These are phyloP conservation scores for Leucoraja erinaceus DNA, from an alignment of 2,113 vertebrate species.

Conservation along the genomic window DNA sequence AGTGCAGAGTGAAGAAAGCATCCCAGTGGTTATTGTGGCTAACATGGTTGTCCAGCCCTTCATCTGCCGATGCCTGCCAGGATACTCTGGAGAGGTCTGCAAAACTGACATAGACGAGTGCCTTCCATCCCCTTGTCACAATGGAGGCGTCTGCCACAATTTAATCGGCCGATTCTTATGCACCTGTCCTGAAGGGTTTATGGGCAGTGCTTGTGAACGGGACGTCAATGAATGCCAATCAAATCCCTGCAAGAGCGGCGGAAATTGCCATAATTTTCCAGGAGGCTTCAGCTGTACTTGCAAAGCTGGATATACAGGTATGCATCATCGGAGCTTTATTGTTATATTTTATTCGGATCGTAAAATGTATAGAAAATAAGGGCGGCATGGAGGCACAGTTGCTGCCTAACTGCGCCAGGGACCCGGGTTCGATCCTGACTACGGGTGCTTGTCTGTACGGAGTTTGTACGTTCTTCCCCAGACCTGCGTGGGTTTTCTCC, in stretches of 20 bases:
- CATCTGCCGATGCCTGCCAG: conserved; percentile 79
- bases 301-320: conserved; percentile 92
- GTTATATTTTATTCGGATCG: not conserved
- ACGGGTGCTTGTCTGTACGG: too few relatives aligned
- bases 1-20: conserved; percentile 68
- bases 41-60: conserved; percentile 78
- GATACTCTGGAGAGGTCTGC: conserved; percentile 75
- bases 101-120: conserved; percentile 85
- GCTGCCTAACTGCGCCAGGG: too few relatives aligned
- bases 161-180: conserved; percentile 89
- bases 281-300: conserved; percentile 90
- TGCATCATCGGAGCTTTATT: not conserved
- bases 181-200: conserved; percentile 84
- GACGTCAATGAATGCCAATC: conserved; percentile 91
- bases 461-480: too few relatives aligned
- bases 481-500: too few relatives aligned
- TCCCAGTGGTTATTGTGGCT: conserved; percentile 77
- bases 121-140: conserved; percentile 86
- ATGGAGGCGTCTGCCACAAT: conserved; percentile 86
- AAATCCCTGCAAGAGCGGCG: conserved; percentile 83
- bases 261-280: conserved; percentile 88
- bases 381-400: too few relatives aligned
- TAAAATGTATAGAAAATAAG: not conserved
- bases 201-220: conserved; percentile 87
- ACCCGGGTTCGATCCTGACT: too few relatives aligned